Evolutionary conservation across 2,888 invertebrate species (phyloP), one percentile per base, ranked within the genome.

Genomic region (Epsilonema sp.): DNA sequence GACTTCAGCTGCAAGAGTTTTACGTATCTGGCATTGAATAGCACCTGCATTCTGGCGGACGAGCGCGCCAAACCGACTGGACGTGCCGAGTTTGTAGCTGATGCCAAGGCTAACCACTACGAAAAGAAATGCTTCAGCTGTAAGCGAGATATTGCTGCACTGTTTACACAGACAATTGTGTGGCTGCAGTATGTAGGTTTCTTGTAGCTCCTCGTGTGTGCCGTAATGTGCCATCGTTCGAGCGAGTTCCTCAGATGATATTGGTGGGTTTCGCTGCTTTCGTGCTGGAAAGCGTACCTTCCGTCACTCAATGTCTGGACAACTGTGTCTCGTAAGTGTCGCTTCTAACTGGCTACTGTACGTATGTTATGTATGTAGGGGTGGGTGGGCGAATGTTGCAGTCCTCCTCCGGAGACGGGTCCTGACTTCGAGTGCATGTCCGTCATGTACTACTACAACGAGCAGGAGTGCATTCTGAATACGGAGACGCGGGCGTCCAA

Each of bases 381-480:
- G 4, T n/a, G n/a, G n/a, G n/a, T 8, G 16, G 31, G 8, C 16
- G 31, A 31, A 5, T 21, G 3, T 38, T 38, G 45, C 43, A 58
- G 57, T 50, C 62, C 62, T 41, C 62, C 62, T 24, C 59, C 62
- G 43, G 62, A 62, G 55, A 59, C 61, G 37, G 62, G 61, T 37
- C 57, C 58, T 21, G 56, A 55, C 46, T 60, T 61, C 52, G 55
- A 55, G 31, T 63, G 63, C 56, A 60, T 59, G 50, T 63, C 63
- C n/a, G 63, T 58, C 40, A 63, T 63, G 63, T 63, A 63, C 54
- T 63, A 63, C 54, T 63, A 63, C 58, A 62, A 61, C 49, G 61
- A 63, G 47, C 55, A 58, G 47, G 63, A 63, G 50, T 63, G 63
- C 52, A 63, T 63, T 49, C 51, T 63, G 40, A 63, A 63, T 50